Evolutionary conservation across 2,797 vertebrate species (phyloP).

Genomic region (Phylloscopus collybita): DNA sequence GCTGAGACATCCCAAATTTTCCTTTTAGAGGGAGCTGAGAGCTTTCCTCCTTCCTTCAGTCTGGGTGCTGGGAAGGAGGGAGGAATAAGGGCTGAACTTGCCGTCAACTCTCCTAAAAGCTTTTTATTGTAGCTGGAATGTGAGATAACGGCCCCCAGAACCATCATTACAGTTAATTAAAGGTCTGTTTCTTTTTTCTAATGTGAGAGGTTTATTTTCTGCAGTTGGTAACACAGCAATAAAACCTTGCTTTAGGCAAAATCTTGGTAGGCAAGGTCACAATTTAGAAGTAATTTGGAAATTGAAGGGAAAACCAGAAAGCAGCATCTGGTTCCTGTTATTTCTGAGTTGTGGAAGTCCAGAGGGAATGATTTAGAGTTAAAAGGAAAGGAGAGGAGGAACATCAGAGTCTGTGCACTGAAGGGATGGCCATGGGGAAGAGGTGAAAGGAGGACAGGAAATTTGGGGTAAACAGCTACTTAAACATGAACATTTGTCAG

Average conservation of each 20-base stretch:
- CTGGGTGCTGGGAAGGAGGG: neutral
- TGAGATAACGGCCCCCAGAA: constrained; percentile 54
- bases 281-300: constrained; percentile 37
- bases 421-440: neutral
- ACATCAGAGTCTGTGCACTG: neutral
- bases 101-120: constrained; percentile 38
- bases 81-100: constrained; percentile 45
- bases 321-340: neutral
- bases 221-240: constrained; percentile 34
- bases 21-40: neutral
- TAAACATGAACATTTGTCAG: neutral
- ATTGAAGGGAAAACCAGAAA: constrained; percentile 8
- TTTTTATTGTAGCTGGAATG: constrained; percentile 23
- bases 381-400: neutral
- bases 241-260: constrained; percentile 50
- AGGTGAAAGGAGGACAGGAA: neutral
- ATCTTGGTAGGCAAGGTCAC: constrained; percentile 47
- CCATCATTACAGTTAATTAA: constrained; percentile 70
- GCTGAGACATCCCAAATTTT: neutral
- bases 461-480: neutral
- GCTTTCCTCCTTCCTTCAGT: neutral
- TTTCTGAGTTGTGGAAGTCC: neutral
- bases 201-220: constrained; percentile 39
- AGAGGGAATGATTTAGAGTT: neutral
- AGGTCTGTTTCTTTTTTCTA: constrained; percentile 47